A percentile compares a stretch with the other conserved stretches of the same genome.
Conservation (phyloP, 2,888 invertebrate species). For the Yponomeuta evonymella region DNA sequence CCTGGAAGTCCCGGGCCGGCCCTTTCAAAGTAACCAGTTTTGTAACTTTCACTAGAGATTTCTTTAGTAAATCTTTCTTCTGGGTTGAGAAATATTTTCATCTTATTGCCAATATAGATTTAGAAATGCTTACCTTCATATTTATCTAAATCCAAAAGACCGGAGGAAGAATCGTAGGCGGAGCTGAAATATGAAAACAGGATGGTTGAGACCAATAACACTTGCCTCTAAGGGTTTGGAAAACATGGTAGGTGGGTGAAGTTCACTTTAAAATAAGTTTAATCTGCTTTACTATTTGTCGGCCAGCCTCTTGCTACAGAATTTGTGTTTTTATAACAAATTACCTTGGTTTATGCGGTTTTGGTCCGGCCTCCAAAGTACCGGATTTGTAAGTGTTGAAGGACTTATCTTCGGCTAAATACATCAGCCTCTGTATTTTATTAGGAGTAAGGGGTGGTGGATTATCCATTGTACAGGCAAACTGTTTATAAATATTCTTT, state of each 20-base stretch:
- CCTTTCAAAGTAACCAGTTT: too few species aligned
- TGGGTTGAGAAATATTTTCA: too few species aligned
- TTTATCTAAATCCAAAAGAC: constrained; percentile 58
- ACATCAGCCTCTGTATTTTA: constrained; percentile 57
- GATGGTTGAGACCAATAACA: neutral
- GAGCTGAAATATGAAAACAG: constrained; percentile 4
- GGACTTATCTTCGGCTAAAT: constrained; percentile 60
- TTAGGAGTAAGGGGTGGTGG: constrained; percentile 49
- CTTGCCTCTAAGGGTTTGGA: too few species aligned
- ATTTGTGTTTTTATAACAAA: neutral
- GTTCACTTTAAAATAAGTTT: too few species aligned
- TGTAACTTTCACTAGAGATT: too few species aligned
- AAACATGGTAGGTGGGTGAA: too few species aligned
- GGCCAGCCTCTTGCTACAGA: neutral
- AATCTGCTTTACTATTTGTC: too few species aligned
- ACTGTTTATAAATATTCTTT: neutral
- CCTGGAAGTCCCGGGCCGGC: too few species aligned
- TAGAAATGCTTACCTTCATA: constrained; percentile 46
- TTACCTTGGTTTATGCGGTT: neutral
- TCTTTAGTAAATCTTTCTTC: too few species aligned
- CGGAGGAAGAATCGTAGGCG: constrained; percentile 53
- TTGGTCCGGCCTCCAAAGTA: neutral
- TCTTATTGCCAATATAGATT: neutral
- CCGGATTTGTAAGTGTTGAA: constrained; percentile 29
- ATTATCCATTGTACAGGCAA: constrained; percentile 47